Evolutionary conservation across 30 jellyfish, hydroid and myxozoan genomes (phyloP).

Genomic region (Cassiopea andromeda): DNA sequence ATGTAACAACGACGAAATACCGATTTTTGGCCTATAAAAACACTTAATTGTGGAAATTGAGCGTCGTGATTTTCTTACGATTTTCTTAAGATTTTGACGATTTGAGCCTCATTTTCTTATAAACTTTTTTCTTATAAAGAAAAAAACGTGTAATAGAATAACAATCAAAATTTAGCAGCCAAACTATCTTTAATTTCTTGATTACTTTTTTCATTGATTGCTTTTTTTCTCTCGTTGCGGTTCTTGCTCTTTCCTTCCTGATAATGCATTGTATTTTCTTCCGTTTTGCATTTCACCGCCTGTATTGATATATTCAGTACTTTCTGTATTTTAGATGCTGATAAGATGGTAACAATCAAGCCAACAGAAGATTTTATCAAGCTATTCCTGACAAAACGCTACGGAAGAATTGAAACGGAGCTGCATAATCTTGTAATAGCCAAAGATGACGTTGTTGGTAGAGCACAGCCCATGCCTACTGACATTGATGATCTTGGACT

Average conservation of each 20-base stretch:
- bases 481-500: conserved; percentile 23
- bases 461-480: conserved; percentile 6
- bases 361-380: conserved; percentile 40
- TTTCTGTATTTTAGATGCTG: background rate
- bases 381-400: conserved; percentile 5
- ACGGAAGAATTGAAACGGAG: conserved; percentile 21
- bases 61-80: too few species aligned
- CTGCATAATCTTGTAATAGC: conserved; percentile 15
- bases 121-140: too few species aligned
- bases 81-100: too few species aligned
- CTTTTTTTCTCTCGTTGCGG: background rate
- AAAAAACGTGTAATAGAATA: too few species aligned
- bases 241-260: background rate
- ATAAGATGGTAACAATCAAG: background rate
- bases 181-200: background rate
- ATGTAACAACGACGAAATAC: too few species aligned
- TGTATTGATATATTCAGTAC: background rate
- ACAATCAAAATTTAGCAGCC: too few species aligned
- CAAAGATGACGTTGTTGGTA: background rate
- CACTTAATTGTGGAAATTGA: too few species aligned
- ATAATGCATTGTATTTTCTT: too few species aligned
- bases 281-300: too few species aligned
- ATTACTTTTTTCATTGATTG: background rate
- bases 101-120: too few species aligned
- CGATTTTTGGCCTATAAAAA: too few species aligned